Conservation (phyloP, 2,797 vertebrate species). For the Psittacula derbiana region DNA sequence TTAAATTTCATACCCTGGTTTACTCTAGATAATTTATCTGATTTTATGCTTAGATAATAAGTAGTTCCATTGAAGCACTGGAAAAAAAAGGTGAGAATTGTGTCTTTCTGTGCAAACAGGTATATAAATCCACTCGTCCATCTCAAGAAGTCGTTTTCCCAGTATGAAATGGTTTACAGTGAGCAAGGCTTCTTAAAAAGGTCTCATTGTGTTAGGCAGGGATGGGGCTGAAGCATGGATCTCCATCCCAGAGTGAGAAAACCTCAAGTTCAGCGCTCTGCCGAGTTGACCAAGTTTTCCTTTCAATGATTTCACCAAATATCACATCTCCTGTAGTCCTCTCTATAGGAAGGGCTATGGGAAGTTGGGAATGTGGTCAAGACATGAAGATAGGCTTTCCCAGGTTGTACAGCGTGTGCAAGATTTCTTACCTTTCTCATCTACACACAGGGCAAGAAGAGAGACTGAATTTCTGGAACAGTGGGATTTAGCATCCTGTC, state of each 20-base stretch:
- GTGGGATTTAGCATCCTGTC: background rate
- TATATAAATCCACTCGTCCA: background rate
- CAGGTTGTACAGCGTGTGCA: background rate
- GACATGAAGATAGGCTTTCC: background rate
- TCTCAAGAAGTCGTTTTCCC: background rate
- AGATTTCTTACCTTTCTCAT: background rate
- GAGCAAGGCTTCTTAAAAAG: background rate
- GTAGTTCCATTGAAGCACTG: background rate
- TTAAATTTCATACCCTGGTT: background rate
- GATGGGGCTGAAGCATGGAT: background rate
- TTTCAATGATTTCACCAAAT: background rate
- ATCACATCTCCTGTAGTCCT: background rate
- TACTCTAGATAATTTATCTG: background rate
- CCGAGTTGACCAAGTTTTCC: background rate
- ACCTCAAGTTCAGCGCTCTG: background rate
- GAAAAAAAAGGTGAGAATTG: background rate
- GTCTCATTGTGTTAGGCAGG: background rate
- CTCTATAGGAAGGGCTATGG: background rate
- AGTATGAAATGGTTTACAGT: background rate
- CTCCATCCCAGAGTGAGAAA: background rate
- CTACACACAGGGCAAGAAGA: background rate
- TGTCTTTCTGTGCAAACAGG: background rate
- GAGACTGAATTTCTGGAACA: background rate
- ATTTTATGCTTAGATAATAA: background rate
- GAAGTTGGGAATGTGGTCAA: background rate